Conservation (phyloP, 2,113 vertebrate species). For the Pangasianodon gigas region DNA sequence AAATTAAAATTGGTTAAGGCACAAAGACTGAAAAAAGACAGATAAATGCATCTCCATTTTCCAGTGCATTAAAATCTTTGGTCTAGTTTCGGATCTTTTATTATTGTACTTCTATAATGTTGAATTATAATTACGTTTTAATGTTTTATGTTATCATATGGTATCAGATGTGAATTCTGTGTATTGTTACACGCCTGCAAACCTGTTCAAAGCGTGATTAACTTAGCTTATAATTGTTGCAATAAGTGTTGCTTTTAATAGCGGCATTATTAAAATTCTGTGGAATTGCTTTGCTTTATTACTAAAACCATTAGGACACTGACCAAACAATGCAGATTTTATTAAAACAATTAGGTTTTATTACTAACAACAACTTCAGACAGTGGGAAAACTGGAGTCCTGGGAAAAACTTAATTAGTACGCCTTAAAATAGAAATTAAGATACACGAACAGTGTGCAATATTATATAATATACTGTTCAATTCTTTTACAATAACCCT, state of each 20-base stretch:
- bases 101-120: background rate
- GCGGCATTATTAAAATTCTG: background rate
- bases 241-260: background rate
- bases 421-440: slow-evolving; percentile 28
- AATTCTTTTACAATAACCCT: background rate
- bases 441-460: background rate
- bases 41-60: background rate
- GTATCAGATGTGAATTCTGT: background rate
- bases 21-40: background rate
- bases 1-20: background rate
- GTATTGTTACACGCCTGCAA: background rate
- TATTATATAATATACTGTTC: background rate
- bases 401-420: background rate
- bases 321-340: background rate
- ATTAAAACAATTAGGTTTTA: background rate
- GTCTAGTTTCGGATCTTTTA: background rate
- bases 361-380: background rate
- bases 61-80: background rate
- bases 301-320: background rate
- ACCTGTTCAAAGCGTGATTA: background rate
- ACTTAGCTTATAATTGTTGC: background rate
- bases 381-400: background rate
- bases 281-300: background rate
- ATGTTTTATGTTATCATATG: background rate
- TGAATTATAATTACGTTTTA: background rate